These are phyloP conservation scores for Philhelius pedissequus DNA, from an alignment of 2,888 invertebrate genomes.

Conservation along the genomic window DNA sequence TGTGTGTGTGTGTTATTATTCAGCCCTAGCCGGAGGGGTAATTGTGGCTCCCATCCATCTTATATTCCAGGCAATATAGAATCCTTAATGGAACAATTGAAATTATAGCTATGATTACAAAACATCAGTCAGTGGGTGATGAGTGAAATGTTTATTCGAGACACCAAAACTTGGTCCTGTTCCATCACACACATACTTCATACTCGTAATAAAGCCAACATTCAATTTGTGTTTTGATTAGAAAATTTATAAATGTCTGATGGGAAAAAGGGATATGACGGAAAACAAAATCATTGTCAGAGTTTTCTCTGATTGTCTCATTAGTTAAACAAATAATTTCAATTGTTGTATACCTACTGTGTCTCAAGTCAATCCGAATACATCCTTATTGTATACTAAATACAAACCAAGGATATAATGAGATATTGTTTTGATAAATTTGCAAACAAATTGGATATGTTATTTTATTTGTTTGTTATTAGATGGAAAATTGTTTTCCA, in stretches of 20 bases:
- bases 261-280: slow-evolving; percentile 6
- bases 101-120: slow-evolving; percentile 68
- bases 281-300: slow-evolving; percentile 51
- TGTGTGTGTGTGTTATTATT: background rate
- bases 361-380: background rate
- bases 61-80: slow-evolving; percentile 49
- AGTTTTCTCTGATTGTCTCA: slow-evolving; percentile 70
- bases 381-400: too few species aligned
- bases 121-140: slow-evolving; percentile 34
- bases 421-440: slow-evolving; percentile 64
- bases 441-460: slow-evolving; percentile 64
- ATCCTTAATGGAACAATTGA: slow-evolving; percentile 67
- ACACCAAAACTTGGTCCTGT: slow-evolving; percentile 13
- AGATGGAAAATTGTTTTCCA: slow-evolving; percentile 1
- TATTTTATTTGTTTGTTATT: slow-evolving; percentile 60
- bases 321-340: slow-evolving; percentile 69
- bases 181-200: background rate
- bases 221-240: slow-evolving; percentile 79
- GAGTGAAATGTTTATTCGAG: background rate
- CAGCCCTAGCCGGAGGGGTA: slow-evolving; percentile 55
- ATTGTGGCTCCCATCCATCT: slow-evolving; percentile 48
- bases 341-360: background rate
- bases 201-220: slow-evolving; percentile 60
- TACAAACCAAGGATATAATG: slow-evolving; percentile 37
- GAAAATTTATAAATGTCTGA: slow-evolving; percentile 73